Percentiles rank a stretch among this genome's conserved stretches.
phyloP scores from a whole-genome alignment of 2,113 vertebrate species.

The Ancistrus triradiatus region DNA sequence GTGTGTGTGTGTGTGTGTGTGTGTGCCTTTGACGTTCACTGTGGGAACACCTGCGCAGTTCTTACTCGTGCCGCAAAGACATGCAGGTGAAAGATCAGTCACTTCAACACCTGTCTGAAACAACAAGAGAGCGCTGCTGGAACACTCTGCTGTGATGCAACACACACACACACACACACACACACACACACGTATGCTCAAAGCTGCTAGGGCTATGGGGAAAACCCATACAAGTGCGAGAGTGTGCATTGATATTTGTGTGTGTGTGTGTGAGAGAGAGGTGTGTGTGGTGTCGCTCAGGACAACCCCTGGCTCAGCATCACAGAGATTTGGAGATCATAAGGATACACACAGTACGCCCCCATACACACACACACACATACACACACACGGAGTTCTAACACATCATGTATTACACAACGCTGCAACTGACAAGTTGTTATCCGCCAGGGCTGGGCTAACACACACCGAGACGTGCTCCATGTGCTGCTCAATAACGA shows the following conservation, averaged over 20 bases:
- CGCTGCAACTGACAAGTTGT: no score
- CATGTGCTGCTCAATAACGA: no score
- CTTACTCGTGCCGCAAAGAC: conserved; percentile 26
- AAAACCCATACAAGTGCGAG: conserved; percentile 31
- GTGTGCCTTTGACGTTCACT: conserved; percentile 4
- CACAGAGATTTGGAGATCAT: conserved; percentile 70
- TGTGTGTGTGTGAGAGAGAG: conserved; percentile 47
- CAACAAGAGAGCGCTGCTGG: conserved; percentile 32
- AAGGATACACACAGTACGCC: conserved; percentile 35
- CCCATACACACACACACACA: conserved; percentile 42
- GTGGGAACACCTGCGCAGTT: conserved; percentile 39
- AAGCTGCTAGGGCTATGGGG: conserved; percentile 27
- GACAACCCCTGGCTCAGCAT: conserved; percentile 77
- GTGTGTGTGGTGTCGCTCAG: conserved; percentile 64
- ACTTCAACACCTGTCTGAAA: conserved; percentile 41
- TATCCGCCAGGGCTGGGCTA: no score
- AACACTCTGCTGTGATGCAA: conserved; percentile 9
- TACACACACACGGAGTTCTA: conserved; percentile 26
- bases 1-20: conserved; percentile 18
- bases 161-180: conserved; percentile 20
- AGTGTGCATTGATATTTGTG: conserved; percentile 36
- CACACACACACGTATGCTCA: conserved; percentile 18
- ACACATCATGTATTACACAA: conserved; percentile 13
- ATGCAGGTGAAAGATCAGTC: conserved; percentile 48
- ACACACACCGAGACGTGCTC: no score